Evolutionary conservation across 2,113 vertebrate species (phyloP).

Genomic region (Trachemys scripta): DNA sequence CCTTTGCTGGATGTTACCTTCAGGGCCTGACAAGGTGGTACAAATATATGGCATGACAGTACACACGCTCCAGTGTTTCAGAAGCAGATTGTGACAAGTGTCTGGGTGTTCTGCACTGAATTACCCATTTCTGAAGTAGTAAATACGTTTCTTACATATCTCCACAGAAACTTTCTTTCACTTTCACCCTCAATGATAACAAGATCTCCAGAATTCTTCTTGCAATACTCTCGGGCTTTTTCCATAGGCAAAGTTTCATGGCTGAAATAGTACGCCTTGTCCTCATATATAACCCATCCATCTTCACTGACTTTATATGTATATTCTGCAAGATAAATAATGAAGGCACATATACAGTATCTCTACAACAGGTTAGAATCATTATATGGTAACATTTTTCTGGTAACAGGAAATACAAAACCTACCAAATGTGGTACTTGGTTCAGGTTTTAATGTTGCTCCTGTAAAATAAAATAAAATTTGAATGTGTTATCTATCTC

Average conservation of each 20-base stretch:
- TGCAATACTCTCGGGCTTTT: constrained; percentile 87
- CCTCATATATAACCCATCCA: constrained; percentile 88
- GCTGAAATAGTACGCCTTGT: constrained; percentile 92
- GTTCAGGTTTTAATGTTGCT: constrained; percentile 83
- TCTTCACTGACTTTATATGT: constrained; percentile 79
- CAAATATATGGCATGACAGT: not conserved
- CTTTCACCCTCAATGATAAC: constrained; percentile 84
- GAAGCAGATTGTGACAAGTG: not conserved
- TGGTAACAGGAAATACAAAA: not conserved
- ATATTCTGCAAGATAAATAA: constrained; percentile 75
- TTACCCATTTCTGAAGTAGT: not conserved
- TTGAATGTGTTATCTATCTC: not conserved
- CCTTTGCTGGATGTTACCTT: not conserved
- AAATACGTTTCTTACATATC: constrained; percentile 83
- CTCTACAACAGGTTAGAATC: not conserved
- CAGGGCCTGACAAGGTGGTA: not conserved
- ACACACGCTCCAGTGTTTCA: not conserved
- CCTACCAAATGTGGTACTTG: constrained; percentile 73
- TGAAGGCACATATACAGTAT: not conserved
- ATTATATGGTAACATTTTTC: not conserved
- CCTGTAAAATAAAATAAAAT: constrained; percentile 82
- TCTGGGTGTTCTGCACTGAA: not conserved
- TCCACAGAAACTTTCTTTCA: constrained; percentile 94
- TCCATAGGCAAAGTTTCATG: constrained; percentile 83
- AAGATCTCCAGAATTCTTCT: constrained; percentile 88